Evolutionary conservation across 2,888 invertebrate species (phyloP).

Genomic region (Thymelicus acteon): DNA sequence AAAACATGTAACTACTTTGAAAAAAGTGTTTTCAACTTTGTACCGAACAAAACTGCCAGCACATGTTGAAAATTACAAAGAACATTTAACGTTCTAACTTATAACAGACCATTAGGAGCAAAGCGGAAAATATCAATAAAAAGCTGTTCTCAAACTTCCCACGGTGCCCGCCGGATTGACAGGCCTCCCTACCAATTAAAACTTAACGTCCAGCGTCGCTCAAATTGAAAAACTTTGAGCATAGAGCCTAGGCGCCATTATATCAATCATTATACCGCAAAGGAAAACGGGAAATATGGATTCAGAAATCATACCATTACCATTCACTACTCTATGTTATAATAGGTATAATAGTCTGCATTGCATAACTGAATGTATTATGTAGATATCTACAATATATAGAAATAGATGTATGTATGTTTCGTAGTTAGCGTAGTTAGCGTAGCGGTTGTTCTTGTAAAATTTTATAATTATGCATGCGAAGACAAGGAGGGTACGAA

Average conservation of each 20-base stretch:
- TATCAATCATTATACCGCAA: slow-evolving; percentile 20
- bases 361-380: too few relatives aligned
- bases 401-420: too few relatives aligned
- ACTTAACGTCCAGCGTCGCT: slow-evolving; percentile 37
- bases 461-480: too few relatives aligned
- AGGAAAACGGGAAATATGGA: not conserved
- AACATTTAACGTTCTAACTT: slow-evolving; percentile 10
- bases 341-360: too few relatives aligned
- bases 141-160: slow-evolving; percentile 28
- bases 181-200: slow-evolving; percentile 36
- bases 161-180: slow-evolving; percentile 25
- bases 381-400: too few relatives aligned
- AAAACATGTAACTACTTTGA: not conserved
- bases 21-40: not conserved
- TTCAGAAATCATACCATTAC: not conserved
- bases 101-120: slow-evolving; percentile 8
- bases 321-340: not conserved
- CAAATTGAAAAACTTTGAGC: slow-evolving; percentile 28
- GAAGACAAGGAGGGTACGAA: too few relatives aligned
- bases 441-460: too few relatives aligned
- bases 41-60: not conserved
- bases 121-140: slow-evolving; percentile 34
- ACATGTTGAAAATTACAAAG: slow-evolving; percentile 5
- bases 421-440: too few relatives aligned
- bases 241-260: slow-evolving; percentile 19